Conservation (phyloP, 2,888 invertebrate species). For the Alitta virens region DNA sequence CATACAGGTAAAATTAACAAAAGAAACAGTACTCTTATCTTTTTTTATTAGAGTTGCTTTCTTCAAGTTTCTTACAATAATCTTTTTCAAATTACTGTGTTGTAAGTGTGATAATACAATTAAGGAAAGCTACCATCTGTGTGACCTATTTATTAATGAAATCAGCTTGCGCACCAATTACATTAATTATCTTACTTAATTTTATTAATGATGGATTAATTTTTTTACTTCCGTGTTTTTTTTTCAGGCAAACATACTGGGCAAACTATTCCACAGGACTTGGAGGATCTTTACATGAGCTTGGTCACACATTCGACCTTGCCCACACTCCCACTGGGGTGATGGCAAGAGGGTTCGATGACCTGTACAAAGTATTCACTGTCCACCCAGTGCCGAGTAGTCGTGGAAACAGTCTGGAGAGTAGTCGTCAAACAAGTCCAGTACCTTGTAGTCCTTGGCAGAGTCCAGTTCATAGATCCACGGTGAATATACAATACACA, state of each 20-base stretch:
- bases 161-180: too few species aligned
- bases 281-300: slow-evolving; percentile 88
- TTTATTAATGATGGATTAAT: too few species aligned
- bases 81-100: too few species aligned
- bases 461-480: slow-evolving; percentile 13
- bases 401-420: slow-evolving; percentile 8
- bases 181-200: too few species aligned
- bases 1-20: slow-evolving; percentile 66
- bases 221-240: neutral
- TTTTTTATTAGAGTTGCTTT: too few species aligned
- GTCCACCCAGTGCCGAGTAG: slow-evolving; percentile 29
- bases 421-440: slow-evolving; percentile 25
- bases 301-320: slow-evolving; percentile 90
- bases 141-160: too few species aligned
- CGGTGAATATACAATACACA: too few species aligned
- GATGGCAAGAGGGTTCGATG: slow-evolving; percentile 69
- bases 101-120: too few species aligned
- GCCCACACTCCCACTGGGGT: slow-evolving; percentile 88
- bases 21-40: too few species aligned
- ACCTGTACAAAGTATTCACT: slow-evolving; percentile 50
- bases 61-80: too few species aligned
- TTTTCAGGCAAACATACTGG: slow-evolving; percentile 71
- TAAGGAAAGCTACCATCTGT: too few species aligned
- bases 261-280: slow-evolving; percentile 87
- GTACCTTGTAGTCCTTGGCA: slow-evolving; percentile 25